Evolutionary conservation across 1,140 invertebrate species (phyloP), one percentile per base, ranked within the genome.

Genomic region (Neelides sp.): DNA sequence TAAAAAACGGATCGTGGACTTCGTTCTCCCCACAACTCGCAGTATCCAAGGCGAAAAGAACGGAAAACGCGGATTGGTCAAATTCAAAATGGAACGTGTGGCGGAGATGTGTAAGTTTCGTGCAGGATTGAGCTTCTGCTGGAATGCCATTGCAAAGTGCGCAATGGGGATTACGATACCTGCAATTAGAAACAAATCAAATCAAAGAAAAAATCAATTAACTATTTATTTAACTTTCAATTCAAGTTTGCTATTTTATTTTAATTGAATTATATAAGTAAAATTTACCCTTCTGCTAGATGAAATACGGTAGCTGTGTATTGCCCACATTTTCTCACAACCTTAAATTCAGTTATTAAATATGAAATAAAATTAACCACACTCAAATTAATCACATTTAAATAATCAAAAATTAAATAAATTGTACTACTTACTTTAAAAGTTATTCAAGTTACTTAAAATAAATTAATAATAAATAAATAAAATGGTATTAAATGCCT

Each of bases 161-260:
- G 59, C 76, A 78, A 55, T 77, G 74, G 0, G 68, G 59, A 54
- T 78, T 78, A 52, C 70, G 64, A 59, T 72, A 78, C n/a, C n/a
- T n/a, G n/a, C n/a, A n/a, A n/a, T n/a, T n/a, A n/a, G n/a, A n/a
- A n/a, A n/a, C n/a, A n/a, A n/a, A n/a, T n/a, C n/a, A n/a, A n/a
- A n/a, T n/a, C n/a, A n/a, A n/a, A n/a, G n/a, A n/a, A n/a, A n/a
- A n/a, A n/a, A n/a, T n/a, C n/a, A n/a, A n/a, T n/a, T n/a, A n/a
- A n/a, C n/a, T n/a, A n/a, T n/a, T n/a, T n/a, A n/a, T n/a, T n/a
- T n/a, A n/a, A n/a, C n/a, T n/a, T n/a, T n/a, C n/a, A n/a, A n/a
- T n/a, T n/a, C n/a, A n/a, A n/a, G n/a, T n/a, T n/a, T n/a, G n/a
- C n/a, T n/a, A n/a, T n/a, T n/a, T n/a, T n/a, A n/a, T n/a, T n/a